phyloP scores from a whole-genome alignment of 2,888 invertebrate species.

The Ophion ventricosus region DNA sequence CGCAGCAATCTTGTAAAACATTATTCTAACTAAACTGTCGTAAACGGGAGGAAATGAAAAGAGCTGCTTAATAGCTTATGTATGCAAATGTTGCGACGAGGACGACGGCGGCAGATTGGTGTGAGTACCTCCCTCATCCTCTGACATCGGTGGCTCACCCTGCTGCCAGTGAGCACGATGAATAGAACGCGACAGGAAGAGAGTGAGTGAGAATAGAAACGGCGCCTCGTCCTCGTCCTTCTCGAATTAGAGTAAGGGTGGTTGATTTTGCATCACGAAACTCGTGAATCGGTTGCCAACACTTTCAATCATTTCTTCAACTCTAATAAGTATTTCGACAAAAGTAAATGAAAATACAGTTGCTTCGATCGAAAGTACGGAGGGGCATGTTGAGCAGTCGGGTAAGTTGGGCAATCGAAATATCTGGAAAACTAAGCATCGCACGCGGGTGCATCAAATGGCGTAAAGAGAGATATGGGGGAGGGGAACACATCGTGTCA shows the following conservation, averaged over 20 bases:
- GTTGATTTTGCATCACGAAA: conserved; percentile 30
- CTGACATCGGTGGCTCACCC: conserved; percentile 53
- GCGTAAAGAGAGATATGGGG: too few species aligned
- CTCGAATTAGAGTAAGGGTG: conserved; percentile 40
- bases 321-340: background rate
- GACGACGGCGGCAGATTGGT: conserved; percentile 79
- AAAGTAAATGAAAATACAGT: conserved; percentile 5
- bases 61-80: conserved; percentile 83
- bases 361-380: background rate
- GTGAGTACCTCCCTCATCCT: conserved; percentile 74
- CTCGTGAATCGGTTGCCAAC: conserved; percentile 34
- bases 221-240: conserved; percentile 46
- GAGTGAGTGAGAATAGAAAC: conserved; percentile 47
- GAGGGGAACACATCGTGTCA: too few species aligned
- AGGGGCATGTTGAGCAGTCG: too few species aligned
- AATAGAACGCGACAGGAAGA: conserved; percentile 71
- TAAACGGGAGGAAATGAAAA: conserved; percentile 84
- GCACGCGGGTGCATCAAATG: too few species aligned
- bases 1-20: conserved; percentile 82
- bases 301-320: background rate
- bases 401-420: too few species aligned
- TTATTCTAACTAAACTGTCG: conserved; percentile 83
- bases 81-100: conserved; percentile 80
- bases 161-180: conserved; percentile 66
- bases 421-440: too few species aligned